Evolutionary conservation across 2,797 vertebrate genomes (phyloP), one percentile per base, ranked within the genome.

Genomic region (Hypotaenidia philippensis): DNA sequence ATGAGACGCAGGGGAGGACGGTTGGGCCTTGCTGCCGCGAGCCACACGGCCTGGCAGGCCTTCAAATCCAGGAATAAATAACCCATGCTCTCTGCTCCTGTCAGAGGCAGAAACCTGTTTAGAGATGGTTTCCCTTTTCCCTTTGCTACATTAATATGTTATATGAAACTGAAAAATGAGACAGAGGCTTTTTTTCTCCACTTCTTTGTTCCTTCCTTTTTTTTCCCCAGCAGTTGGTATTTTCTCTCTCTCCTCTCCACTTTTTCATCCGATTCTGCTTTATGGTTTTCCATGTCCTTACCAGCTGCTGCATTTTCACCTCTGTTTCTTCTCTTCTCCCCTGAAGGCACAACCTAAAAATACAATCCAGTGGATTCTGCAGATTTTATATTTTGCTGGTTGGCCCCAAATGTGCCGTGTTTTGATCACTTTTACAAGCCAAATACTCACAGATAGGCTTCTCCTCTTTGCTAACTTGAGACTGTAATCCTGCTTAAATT

Each of bases 271-370:
- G 66, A 14, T 66, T 84, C 57, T 78, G 76, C 79, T 91, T 72
- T 76, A 68, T 61, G 45, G 9, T 63, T 89, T 74, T 59, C 76
- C 64, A 56, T 78, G 45, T 82, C 76, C 49, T 57, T 74, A 65
- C 65, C 82, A 85, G 82, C 91, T 87, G 75, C 94, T 2, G 13
- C 79, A 26, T 86, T 92, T 87, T 94, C 64, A 36, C 80, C 89
- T 92, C 84, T 78, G 47, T 27, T 87, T 89, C 65, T 53, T 53
- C 53, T 81, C 71, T 84, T 44, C 57, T 50, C 11, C 64, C 83
- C 89, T 71, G 41, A 52, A 91, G 90, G 77, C 82, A 71, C 26
- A 57, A 90, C 87, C 78, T 89, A 95, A 94, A 96, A 90, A 90
- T 87, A 94, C 0, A 26, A 87, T 59, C 53, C 74, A 61, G 71